phyloP scores from a whole-genome alignment of 2,113 vertebrate genomes.

The Fulica atra region DNA sequence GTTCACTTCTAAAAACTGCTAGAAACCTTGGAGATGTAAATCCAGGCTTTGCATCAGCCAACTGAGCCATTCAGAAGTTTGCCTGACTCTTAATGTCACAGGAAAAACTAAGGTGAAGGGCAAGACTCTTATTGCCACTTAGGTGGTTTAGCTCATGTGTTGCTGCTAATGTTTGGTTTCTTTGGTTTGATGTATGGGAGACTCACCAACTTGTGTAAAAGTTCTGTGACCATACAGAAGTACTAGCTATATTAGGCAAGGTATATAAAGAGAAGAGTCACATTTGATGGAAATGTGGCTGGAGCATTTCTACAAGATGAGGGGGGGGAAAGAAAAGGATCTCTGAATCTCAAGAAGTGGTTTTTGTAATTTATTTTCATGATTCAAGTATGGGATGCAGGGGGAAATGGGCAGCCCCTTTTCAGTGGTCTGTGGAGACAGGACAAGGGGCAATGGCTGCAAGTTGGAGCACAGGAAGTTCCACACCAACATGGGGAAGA shows the following conservation, averaged over 20 bases:
- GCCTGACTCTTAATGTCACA: not conserved
- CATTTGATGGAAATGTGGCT: not conserved
- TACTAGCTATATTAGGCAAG: not conserved
- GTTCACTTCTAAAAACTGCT: not conserved
- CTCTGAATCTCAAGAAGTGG: not conserved
- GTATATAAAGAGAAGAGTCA: not conserved
- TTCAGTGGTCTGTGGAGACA: no score
- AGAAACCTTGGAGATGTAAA: not conserved
- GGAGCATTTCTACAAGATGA: not conserved
- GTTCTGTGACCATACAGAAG: not conserved
- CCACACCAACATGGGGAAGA: no score
- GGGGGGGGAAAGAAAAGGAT: not conserved
- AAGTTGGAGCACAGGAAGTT: no score
- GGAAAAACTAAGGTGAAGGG: not conserved
- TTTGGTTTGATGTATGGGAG: no score
- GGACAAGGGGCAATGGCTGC: no score
- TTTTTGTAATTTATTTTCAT: not conserved
- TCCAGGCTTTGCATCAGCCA: not conserved
- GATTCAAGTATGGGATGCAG: no score
- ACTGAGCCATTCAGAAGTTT: rapidly evolving
- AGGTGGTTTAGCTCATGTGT: not conserved
- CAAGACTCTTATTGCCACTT: not conserved
- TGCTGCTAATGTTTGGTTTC: no score
- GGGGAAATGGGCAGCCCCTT: no score
- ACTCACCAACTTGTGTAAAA: not conserved